Evolutionary conservation across 2,113 vertebrate genomes (phyloP), one percentile per base, ranked within the genome.

Genomic region (Eubucco bourcierii): DNA sequence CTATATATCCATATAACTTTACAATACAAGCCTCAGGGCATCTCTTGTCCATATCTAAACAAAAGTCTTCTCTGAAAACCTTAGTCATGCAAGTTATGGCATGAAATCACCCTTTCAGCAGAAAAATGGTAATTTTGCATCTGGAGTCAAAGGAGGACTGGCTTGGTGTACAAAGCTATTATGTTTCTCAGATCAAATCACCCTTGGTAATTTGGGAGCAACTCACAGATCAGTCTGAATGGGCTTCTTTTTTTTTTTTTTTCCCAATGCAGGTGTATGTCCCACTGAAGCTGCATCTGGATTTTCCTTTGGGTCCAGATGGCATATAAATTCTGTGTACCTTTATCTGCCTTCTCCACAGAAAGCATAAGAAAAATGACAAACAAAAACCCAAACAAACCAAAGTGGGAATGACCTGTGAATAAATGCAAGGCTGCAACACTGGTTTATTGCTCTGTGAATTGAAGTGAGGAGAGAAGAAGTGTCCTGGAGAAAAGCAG

Each of bases 31-130:
- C 96, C 94, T 94, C 84, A 37, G 94, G 97, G 96, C 91, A 95
- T 94, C 80, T 95, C 94, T 96, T 96, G 94, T 95, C 92, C 94
- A 96, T 96, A 97, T 97, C 95, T 95, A 95, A 97, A 97, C 96
- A 97, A 96, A 97, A 96, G 96, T 93, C 80, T 92, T 73, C 71
- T 95, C 94, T 96, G 93, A 87, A 97, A 97, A 94, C 90, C 95
- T 96, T 93, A 95, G 95, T 95, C 96, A 96, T 97, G 95, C 93
- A 92, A 95, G 95, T 92, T 94, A 95, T 91, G 93, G 96, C 93
- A 95, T 96, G 95, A 95, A 94, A 97, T 96, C 93, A 92, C 94
- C 85, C 93, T 97, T 96, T 97, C 96, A 96, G 94, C 90, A 95
- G 92, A 93, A 96, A 96, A 95, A 91, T 89, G 81, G 88, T 88